A percentile compares a stretch with the other conserved stretches of the same genome.
phyloP scores from a whole-genome alignment of 2,888 invertebrate species.

The Acrobeloides nanus region DNA sequence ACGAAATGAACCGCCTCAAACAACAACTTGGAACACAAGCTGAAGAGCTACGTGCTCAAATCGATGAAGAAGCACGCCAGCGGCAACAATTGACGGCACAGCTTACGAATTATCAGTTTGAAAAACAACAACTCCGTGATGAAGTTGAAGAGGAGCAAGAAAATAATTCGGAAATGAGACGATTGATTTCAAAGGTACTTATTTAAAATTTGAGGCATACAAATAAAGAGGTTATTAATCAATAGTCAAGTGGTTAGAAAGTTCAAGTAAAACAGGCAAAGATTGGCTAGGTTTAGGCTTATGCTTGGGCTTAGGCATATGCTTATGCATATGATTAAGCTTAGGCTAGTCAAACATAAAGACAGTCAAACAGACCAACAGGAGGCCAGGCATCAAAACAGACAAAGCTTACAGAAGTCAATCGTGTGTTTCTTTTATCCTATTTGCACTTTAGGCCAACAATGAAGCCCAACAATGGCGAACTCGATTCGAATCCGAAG shows the following conservation, averaged over 20 bases:
- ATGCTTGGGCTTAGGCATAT: too few relatives aligned
- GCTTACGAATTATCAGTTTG: constrained; percentile 96
- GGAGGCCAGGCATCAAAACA: too few relatives aligned
- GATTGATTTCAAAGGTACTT: constrained; percentile 97
- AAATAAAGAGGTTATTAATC: constrained; percentile 95
- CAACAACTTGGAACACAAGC: constrained; percentile 88
- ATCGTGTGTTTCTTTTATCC: too few relatives aligned
- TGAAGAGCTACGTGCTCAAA: constrained; percentile 94
- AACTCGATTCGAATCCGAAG: constrained; percentile 95
- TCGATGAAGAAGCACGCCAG: constrained; percentile 77
- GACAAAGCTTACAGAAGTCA: too few relatives aligned
- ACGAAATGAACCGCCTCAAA: constrained; percentile 71
- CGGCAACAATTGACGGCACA: constrained; percentile 42
- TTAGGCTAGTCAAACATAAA: too few relatives aligned
- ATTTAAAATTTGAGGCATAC: too few relatives aligned
- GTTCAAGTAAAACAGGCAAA: too few relatives aligned
- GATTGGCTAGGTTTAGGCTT: too few relatives aligned
- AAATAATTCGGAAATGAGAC: constrained; percentile 88
- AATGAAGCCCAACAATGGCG: constrained; percentile 62
- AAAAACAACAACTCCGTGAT: constrained; percentile 95
- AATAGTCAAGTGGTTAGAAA: too few relatives aligned
- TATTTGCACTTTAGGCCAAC: too few relatives aligned
- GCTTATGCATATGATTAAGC: too few relatives aligned
- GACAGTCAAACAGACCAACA: too few relatives aligned
- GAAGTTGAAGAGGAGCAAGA: constrained; percentile 98